Evolutionary conservation across 2,797 vertebrate genomes (phyloP).

Genomic region (Setipinna tenuifilis): DNA sequence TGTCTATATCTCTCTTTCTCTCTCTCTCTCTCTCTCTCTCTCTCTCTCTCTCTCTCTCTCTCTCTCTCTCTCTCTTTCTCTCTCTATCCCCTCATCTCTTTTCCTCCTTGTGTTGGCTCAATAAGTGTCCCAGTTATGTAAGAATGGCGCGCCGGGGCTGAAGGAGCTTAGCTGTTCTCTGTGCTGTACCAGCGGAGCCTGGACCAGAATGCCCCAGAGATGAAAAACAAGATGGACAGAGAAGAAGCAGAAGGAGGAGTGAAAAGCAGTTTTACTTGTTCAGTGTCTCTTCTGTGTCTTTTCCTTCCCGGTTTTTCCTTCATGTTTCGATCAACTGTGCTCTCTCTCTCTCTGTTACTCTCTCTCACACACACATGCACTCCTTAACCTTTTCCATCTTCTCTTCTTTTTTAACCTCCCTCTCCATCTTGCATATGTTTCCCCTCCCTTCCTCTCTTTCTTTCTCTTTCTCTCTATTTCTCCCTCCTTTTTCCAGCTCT

Average conservation of each 20-base stretch:
- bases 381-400: no score
- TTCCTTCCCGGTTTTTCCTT: not conserved
- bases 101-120: not conserved
- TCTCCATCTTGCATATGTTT: not conserved
- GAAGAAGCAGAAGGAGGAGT: not conserved
- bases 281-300: not conserved
- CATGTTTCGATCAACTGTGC: no score
- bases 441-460: not conserved
- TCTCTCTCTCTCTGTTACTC: no score
- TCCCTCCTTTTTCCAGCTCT: not conserved
- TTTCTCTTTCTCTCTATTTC: not conserved
- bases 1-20: constrained; percentile 28
- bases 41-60: constrained; percentile 26
- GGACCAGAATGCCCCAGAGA: not conserved
- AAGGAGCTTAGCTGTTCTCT: constrained; percentile 1
- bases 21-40: not conserved
- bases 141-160: not conserved
- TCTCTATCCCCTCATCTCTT: not conserved
- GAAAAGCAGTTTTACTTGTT: not conserved
- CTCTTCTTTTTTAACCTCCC: not conserved
- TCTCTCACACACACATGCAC: no score
- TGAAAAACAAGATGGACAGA: not conserved
- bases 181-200: not conserved
- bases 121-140: constrained; percentile 7
- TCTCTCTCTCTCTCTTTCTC: no score